These are phyloP conservation scores for Acanthacorydalis orientalis DNA, from an alignment of 2,888 invertebrate species.

Conservation along the genomic window DNA sequence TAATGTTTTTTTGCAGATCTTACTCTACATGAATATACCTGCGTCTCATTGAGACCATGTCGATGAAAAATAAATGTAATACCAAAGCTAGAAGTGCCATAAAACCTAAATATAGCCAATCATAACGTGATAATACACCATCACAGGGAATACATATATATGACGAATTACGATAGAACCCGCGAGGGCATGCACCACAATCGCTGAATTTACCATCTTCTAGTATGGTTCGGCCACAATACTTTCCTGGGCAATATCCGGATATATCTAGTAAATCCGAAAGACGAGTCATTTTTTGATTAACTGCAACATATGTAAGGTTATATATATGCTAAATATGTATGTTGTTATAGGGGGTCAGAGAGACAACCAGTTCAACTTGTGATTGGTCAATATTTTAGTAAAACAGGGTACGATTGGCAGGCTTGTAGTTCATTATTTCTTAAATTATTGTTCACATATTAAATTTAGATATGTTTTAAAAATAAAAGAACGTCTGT, in stretches of 20 bases:
- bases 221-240: slow-evolving; percentile 58
- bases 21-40: slow-evolving; percentile 30
- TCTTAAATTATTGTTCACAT: background rate
- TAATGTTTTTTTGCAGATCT: slow-evolving; percentile 2
- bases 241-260: slow-evolving; percentile 57
- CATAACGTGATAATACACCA: slow-evolving; percentile 64
- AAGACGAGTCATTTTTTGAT: background rate
- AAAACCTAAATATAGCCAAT: slow-evolving; percentile 87
- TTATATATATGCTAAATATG: background rate
- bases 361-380: background rate
- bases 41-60: slow-evolving; percentile 57
- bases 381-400: slow-evolving; percentile 7
- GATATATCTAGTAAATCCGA: background rate
- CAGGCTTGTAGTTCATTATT: background rate
- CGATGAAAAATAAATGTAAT: slow-evolving; percentile 86
- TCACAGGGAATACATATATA: slow-evolving; percentile 62
- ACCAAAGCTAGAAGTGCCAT: slow-evolving; percentile 80
- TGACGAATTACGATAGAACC: slow-evolving; percentile 53
- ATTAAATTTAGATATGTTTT: background rate
- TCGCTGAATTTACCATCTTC: slow-evolving; percentile 55
- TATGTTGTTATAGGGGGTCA: background rate
- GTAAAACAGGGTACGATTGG: slow-evolving; percentile 2
- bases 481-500: background rate
- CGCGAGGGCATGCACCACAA: slow-evolving; percentile 77
- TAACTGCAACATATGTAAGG: background rate